Evolutionary conservation across 2,888 invertebrate genomes (phyloP).

Genomic region (Eilema griseolum): DNA sequence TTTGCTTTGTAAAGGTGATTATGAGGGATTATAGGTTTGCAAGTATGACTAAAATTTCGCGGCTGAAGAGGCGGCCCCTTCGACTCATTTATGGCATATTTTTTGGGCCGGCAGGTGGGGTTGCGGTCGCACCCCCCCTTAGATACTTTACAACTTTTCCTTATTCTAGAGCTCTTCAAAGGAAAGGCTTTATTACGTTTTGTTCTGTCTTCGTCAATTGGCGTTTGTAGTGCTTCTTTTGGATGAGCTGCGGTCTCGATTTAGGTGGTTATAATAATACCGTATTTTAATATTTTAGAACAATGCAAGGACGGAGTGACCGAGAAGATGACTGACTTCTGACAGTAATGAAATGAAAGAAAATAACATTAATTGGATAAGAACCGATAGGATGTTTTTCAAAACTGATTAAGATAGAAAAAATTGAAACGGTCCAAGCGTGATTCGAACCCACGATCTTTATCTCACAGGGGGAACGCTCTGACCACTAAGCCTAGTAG

Average conservation of each 20-base stretch:
- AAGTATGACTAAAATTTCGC: conserved; percentile 86
- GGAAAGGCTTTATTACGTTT: conserved; percentile 78
- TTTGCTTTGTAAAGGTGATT: conserved; percentile 89
- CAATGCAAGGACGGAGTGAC: not conserved
- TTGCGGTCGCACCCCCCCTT: conserved; percentile 75
- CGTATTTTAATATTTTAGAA: conserved; percentile 15
- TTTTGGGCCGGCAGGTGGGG: conserved; percentile 80
- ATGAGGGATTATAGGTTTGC: conserved; percentile 87
- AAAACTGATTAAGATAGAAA: no score
- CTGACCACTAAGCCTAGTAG: no score
- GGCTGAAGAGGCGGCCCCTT: conserved; percentile 77
- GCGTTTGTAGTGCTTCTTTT: conserved; percentile 59
- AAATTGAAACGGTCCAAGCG: no score
- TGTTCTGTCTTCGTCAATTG: conserved; percentile 72
- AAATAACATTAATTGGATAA: no score
- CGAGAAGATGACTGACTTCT: not conserved
- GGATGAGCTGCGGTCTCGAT: conserved; percentile 69
- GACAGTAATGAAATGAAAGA: no score
- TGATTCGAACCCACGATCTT: no score
- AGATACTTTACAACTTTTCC: conserved; percentile 82
- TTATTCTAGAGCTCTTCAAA: conserved; percentile 80
- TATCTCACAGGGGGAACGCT: no score
- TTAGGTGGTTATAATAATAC: conserved; percentile 30
- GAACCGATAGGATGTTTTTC: no score
- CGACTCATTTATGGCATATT: conserved; percentile 82